phyloP scores from a whole-genome alignment of 1,140 invertebrate species.

The Planococcus citri region DNA sequence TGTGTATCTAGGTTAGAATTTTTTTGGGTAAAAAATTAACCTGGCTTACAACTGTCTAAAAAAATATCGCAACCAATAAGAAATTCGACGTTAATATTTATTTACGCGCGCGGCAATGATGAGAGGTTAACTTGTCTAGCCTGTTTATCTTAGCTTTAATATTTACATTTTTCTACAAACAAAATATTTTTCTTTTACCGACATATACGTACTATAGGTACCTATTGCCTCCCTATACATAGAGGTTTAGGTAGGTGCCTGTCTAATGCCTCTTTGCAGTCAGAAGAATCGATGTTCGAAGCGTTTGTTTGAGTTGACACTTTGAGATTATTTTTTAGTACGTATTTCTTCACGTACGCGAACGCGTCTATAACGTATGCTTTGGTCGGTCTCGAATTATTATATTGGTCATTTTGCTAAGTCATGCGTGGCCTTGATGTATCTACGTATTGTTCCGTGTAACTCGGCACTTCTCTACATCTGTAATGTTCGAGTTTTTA shows the following conservation, averaged over 20 bases:
- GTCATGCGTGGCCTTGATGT: neutral
- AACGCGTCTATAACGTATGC: neutral
- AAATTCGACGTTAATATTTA: neutral
- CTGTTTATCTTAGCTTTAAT: neutral
- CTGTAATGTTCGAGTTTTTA: no score
- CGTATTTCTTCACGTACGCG: neutral
- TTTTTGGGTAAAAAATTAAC: no score
- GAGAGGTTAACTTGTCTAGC: constrained; percentile 2
- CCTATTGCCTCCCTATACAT: no score
- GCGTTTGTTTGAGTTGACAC: constrained; percentile 2
- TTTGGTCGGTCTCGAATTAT: neutral
- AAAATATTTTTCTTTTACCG: constrained; percentile 3
- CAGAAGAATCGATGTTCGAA: neutral
- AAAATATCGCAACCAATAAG: neutral
- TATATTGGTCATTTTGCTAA: neutral
- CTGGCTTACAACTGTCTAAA: no score
- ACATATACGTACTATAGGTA: no score
- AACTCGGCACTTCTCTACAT: no score
- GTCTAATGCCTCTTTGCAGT: no score
- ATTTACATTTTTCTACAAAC: neutral
- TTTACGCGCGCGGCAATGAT: no score
- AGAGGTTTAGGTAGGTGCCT: no score
- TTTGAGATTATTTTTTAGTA: neutral
- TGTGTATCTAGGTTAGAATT: no score
- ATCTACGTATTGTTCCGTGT: no score